Evolutionary conservation across 2,888 invertebrate genomes (phyloP).

Genomic region (Pseudococcus longispinus): DNA sequence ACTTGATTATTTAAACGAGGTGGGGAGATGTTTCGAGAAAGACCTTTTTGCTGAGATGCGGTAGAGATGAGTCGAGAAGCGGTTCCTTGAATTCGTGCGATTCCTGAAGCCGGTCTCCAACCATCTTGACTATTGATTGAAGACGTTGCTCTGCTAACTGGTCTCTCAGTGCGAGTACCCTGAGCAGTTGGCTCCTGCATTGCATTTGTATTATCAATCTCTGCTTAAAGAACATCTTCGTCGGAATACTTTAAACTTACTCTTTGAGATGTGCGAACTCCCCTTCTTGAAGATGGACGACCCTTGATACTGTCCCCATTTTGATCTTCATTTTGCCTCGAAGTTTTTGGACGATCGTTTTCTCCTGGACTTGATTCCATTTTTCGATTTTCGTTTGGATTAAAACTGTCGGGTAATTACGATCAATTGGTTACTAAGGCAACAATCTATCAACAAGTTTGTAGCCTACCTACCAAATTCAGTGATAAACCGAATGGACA

Average conservation of each 20-base stretch:
- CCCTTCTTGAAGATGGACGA: conserved; percentile 49
- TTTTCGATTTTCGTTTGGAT: background rate
- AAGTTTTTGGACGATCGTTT: conserved; percentile 47
- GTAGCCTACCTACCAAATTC: too few relatives aligned
- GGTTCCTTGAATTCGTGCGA: conserved; percentile 60
- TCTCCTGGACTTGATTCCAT: background rate
- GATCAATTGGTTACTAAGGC: background rate
- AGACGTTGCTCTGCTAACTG: conserved; percentile 35
- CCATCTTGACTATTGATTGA: background rate
- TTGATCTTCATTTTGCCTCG: conserved; percentile 29
- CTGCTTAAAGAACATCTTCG: background rate
- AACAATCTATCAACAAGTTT: background rate
- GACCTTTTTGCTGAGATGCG: conserved; percentile 37
- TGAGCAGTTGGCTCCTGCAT: background rate
- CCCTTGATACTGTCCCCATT: background rate
- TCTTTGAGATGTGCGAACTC: conserved; percentile 31
- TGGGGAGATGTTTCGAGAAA: conserved; percentile 17
- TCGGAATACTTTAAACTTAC: background rate
- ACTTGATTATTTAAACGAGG: conserved; percentile 34
- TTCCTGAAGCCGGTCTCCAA: conserved; percentile 64
- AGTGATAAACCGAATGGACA: too few relatives aligned
- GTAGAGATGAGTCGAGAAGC: conserved; percentile 61
- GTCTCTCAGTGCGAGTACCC: background rate
- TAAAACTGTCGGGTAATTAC: background rate
- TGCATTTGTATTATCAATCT: background rate